These are phyloP conservation scores for Lucilia cuprina DNA, from an alignment of 1,140 invertebrate genomes.

Conservation along the genomic window DNA sequence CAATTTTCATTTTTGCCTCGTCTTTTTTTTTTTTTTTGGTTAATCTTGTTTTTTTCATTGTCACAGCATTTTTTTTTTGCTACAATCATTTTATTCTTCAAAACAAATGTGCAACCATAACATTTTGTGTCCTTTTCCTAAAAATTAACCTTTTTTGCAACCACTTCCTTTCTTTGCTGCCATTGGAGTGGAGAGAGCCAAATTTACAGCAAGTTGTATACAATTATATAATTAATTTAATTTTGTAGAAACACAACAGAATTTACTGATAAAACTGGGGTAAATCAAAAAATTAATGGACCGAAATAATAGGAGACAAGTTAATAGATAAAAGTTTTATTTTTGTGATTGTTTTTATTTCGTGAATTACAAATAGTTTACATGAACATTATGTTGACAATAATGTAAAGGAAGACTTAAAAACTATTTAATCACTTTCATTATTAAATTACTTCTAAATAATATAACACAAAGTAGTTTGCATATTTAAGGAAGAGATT, in stretches of 20 bases:
- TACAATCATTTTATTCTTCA: neutral
- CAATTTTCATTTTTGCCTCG: neutral
- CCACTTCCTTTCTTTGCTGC: neutral
- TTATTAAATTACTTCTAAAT: no score
- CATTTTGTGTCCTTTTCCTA: neutral
- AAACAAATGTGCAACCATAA: neutral
- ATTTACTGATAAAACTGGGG: neutral
- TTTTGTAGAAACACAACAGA: neutral
- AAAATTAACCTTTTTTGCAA: neutral
- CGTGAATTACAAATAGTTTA: no score
- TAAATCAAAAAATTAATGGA: conserved; percentile 4
- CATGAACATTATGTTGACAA: no score
- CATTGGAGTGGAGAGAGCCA: neutral
- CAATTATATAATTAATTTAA: conserved; percentile 4
- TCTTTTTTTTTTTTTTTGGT: neutral
- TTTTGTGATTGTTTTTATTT: no score
- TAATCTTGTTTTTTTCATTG: neutral
- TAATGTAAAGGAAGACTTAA: no score
- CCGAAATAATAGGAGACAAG: neutral
- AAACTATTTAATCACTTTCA: no score
- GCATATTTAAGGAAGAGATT: no score
- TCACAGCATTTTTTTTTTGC: neutral
- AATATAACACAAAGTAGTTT: no score
- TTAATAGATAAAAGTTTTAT: no score
- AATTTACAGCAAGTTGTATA: neutral